These are phyloP conservation scores for Myiopsitta monachus DNA, from an alignment of 2,113 vertebrate species.

Conservation along the genomic window DNA sequence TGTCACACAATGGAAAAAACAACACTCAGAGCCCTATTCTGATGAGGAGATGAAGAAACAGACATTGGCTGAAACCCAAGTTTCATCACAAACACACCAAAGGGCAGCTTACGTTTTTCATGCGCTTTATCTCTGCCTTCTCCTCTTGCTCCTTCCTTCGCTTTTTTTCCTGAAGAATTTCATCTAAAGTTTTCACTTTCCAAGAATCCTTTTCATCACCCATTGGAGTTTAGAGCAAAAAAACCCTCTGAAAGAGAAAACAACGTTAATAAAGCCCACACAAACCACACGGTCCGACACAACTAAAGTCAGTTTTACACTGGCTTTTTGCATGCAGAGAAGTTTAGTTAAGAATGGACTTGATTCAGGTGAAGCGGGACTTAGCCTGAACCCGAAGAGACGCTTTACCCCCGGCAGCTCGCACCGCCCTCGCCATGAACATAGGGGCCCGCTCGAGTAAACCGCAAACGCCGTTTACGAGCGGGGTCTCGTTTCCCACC, in stretches of 20 bases:
- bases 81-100: not conserved
- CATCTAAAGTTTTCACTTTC: constrained; percentile 99
- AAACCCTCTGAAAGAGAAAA: constrained; percentile 68
- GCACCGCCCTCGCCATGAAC: not conserved
- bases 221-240: constrained; percentile 82
- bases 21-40: not conserved
- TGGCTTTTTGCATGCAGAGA: accelerated
- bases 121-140: constrained; percentile 87
- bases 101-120: constrained; percentile 86
- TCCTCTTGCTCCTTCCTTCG: constrained; percentile 95
- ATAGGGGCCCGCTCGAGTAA: accelerated
- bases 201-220: constrained; percentile 99
- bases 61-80: not conserved
- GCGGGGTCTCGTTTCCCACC: accelerated
- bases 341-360: not conserved
- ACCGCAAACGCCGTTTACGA: accelerated
- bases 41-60: not conserved
- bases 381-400: no score
- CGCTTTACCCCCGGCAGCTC: not conserved
- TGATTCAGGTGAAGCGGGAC: accelerated
- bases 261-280: accelerated
- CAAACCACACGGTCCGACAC: accelerated
- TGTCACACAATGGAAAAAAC: accelerated
- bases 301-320: accelerated
- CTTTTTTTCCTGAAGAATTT: constrained; percentile 97